phyloP scores from a whole-genome alignment of 2,113 vertebrate genomes.

The Tetraodon nigroviridis region DNA sequence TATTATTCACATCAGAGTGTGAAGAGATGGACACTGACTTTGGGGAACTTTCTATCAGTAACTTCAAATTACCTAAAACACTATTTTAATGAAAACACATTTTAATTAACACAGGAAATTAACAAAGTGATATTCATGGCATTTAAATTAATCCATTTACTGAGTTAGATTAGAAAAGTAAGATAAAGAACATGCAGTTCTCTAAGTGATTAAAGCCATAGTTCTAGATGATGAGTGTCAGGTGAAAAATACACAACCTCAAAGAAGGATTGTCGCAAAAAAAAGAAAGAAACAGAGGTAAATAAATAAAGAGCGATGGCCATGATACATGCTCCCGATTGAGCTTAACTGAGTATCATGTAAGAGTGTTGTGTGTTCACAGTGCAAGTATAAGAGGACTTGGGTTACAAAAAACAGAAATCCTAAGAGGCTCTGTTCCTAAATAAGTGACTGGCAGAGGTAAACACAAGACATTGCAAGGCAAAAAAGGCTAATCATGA shows the following conservation, averaged over 20 bases:
- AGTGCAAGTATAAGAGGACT: constrained; percentile 57
- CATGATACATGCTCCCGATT: constrained; percentile 64
- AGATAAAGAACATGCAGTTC: constrained; percentile 73
- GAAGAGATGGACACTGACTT: constrained; percentile 32
- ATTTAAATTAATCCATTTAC: constrained; percentile 77
- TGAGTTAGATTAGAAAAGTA: constrained; percentile 77
- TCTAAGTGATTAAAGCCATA: constrained; percentile 68
- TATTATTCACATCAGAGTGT: constrained; percentile 33
- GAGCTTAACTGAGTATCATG: constrained; percentile 72
- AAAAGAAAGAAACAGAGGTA: constrained; percentile 62
- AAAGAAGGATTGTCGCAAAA: constrained; percentile 36
- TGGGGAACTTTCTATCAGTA: constrained; percentile 42
- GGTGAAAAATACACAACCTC: constrained; percentile 48
- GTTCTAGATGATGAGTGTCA: constrained; percentile 70
- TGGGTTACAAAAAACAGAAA: constrained; percentile 70
- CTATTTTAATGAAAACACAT: constrained; percentile 71
- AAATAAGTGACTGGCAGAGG: constrained; percentile 44
- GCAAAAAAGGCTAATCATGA: constrained; percentile 41
- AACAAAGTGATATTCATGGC: constrained; percentile 76
- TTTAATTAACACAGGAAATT: constrained; percentile 76
- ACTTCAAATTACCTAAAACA: constrained; percentile 70
- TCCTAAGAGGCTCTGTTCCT: constrained; percentile 61
- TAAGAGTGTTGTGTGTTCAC: constrained; percentile 50
- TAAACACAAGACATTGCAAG: constrained; percentile 51
- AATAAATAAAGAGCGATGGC: constrained; percentile 76